Percentiles rank a stretch among this genome's conserved stretches.
These are phyloP conservation scores for Himalopsyche anomala DNA, from an alignment of 2,888 invertebrate genomes.

Conservation along the genomic window DNA sequence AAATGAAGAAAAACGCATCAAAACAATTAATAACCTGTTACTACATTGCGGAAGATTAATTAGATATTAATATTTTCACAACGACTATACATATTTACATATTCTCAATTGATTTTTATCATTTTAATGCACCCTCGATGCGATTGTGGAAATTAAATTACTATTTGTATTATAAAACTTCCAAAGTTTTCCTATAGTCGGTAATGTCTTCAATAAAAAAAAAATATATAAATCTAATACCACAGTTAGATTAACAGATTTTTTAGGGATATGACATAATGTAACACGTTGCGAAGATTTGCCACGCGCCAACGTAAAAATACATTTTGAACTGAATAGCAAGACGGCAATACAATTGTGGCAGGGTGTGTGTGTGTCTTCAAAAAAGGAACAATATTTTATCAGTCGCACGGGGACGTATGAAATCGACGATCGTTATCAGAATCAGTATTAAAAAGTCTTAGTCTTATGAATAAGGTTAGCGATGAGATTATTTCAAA, in stretches of 20 bases:
- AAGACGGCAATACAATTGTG: too few relatives aligned
- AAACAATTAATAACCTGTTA: neutral
- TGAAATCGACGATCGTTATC: neutral
- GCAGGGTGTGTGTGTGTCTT: neutral
- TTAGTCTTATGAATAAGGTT: neutral
- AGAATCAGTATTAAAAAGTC: neutral
- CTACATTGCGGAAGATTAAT: neutral
- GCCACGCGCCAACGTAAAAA: neutral
- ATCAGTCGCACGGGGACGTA: neutral
- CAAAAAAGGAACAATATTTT: neutral
- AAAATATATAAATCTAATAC: neutral
- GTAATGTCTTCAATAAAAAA: conserved; percentile 3
- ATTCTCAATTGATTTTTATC: neutral
- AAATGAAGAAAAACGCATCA: neutral
- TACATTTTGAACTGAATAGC: neutral
- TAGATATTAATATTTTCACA: neutral
- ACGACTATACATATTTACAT: conserved; percentile 11
- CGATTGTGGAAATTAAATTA: neutral
- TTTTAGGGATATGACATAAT: neutral
- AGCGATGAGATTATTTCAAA: conserved; percentile 8
- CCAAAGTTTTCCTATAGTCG: neutral
- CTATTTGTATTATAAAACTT: conserved; percentile 8
- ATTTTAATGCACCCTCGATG: neutral
- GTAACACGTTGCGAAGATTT: neutral
- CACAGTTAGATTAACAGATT: neutral